Base-by-base conservation (phyloP, 2,888 invertebrate genomes). In the Acanthacorydalis orientalis region DNA sequence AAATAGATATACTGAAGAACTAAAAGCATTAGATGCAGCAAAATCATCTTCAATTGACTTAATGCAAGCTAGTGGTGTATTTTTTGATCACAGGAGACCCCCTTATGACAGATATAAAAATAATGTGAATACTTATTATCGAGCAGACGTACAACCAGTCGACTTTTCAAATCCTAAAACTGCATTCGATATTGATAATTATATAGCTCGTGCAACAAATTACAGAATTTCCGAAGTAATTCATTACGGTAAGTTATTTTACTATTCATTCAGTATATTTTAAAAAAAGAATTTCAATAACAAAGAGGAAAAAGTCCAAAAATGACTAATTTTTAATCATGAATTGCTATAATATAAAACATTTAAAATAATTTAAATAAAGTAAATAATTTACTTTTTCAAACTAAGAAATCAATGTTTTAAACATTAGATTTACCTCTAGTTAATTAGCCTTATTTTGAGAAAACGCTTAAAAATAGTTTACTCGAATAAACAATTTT, bases 151-250 rank as follows among this genome's bases (percentile, higher is more conserved):
- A 4, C 65, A 67, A 43, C 67, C 74, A 1, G 68, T 78, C 1
- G 70, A 82, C 58, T 73, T 78, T 49, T 63, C 60, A 7, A 70
- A 68, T 2, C 63, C 65, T 1, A 65, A 66, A 47, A 74, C 80
- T 0, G 59, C 66, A 11, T 56, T 64, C 11, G 60, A 65, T 43
- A 83, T 89, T 41, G 88, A 88, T 58, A 60, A 68, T 4, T 82
- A 77, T 61, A 74, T 88, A 9, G 72, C 74, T 44, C 59, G 69
- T 7, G 72, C 77, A 9, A 89, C 89, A 0, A 73, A 74, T 37
- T 76, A 79, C 2, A 73, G 76, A 51, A 83, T 90, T 35, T 64
- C 70, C 1, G 69, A 80, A 49, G 71, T 83, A 4, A 70, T 88
- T 3, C 65, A 68, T 35, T 60, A 71, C 15, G 72, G 72, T 58